A percentile compares a stretch with the other conserved stretches of the same genome.
Evolutionary conservation across 2,113 vertebrate genomes (phyloP).

Genomic region (Antennarius striatus): DNA sequence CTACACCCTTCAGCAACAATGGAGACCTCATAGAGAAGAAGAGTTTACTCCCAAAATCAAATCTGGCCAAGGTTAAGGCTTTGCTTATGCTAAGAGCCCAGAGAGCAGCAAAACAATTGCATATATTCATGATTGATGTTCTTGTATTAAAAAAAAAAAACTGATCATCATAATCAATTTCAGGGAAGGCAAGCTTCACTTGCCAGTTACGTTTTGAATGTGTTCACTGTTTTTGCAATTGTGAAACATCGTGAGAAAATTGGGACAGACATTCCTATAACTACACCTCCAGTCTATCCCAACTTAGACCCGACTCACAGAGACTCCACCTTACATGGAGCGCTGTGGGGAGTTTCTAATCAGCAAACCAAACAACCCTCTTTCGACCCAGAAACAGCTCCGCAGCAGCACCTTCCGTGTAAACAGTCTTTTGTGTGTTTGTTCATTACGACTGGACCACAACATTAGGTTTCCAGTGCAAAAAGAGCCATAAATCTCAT

Average conservation of each 20-base stretch:
- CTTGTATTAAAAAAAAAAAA: too few relatives aligned
- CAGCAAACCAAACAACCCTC: constrained; percentile 70
- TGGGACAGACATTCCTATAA: too few relatives aligned
- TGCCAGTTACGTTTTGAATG: too few relatives aligned
- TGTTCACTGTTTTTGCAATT: too few relatives aligned
- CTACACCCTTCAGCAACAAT: constrained; percentile 29
- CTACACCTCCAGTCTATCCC: background rate
- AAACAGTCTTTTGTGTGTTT: constrained; percentile 64
- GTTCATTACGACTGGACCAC: constrained; percentile 45
- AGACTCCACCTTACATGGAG: constrained; percentile 9
- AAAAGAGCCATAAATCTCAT: constrained; percentile 63
- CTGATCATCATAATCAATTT: too few relatives aligned
- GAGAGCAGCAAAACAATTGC: background rate
- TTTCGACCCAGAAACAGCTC: constrained; percentile 30
- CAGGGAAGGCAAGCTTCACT: too few relatives aligned
- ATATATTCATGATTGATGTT: too few relatives aligned
- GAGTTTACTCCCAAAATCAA: constrained; percentile 58
- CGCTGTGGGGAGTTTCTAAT: constrained; percentile 62
- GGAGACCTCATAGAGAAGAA: constrained; percentile 22
- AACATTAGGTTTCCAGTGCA: constrained; percentile 35
- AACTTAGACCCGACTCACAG: constrained; percentile 21
- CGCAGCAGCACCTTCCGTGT: constrained; percentile 51
- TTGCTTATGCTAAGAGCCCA: constrained; percentile 14
- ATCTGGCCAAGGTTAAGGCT: constrained; percentile 64
- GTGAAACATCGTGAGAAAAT: too few relatives aligned